These are phyloP conservation scores for Mormyrus lacerda DNA, from an alignment of 2,113 vertebrate genomes.

Conservation along the genomic window DNA sequence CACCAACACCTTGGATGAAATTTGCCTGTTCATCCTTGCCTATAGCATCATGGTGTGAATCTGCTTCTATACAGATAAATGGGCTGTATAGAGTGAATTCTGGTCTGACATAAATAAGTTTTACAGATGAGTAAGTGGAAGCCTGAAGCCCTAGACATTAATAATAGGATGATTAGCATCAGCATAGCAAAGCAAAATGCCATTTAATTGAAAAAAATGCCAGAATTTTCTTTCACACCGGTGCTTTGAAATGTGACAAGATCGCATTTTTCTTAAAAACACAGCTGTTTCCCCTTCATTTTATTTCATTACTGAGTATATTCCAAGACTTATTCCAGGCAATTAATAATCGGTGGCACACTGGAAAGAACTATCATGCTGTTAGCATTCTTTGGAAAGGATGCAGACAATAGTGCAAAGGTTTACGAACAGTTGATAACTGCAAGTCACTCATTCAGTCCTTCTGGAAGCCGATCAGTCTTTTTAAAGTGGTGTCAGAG, in stretches of 20 bases:
- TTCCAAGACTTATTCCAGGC: background rate
- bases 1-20: background rate
- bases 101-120: background rate
- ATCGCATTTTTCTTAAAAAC: background rate
- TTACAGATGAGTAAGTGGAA: background rate
- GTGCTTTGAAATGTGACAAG: background rate
- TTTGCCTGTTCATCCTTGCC: background rate
- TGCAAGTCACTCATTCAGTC: conserved; percentile 41
- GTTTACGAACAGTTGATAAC: conserved; percentile 44
- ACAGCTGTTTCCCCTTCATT: background rate
- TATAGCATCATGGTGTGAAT: background rate
- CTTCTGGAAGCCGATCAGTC: conserved; percentile 38
- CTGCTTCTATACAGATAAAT: background rate
- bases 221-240: background rate
- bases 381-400: conserved; percentile 47
- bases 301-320: background rate
- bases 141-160: background rate
- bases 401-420: conserved; percentile 51
- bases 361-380: conserved; percentile 33
- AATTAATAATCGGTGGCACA: conserved; percentile 57
- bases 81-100: background rate
- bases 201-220: background rate
- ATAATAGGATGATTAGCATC: background rate
- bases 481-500: background rate
- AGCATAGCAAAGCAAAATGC: background rate